Percentiles rank a stretch among this genome's conserved stretches.
Evolutionary conservation across 2,113 vertebrate species (phyloP).

Genomic region (Phalacrocorax carbo): DNA sequence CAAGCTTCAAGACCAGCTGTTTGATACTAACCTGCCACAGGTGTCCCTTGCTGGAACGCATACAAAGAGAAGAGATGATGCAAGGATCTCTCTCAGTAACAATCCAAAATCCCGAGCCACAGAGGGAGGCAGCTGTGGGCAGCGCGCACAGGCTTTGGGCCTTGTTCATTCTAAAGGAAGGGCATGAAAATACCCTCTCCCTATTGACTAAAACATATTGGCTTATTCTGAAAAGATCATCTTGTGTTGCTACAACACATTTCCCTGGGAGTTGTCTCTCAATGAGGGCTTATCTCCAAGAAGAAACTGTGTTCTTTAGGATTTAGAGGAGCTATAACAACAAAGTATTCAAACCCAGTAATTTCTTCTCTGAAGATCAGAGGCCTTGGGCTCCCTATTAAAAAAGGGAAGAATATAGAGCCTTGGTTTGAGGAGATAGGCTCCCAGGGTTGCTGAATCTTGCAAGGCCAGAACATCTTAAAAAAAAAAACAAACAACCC

Average conservation of each 20-base stretch:
- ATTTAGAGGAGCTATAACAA: not conserved
- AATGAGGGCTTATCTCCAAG: not conserved
- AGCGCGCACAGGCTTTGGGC: not conserved
- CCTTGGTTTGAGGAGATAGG: not conserved
- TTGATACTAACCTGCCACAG: not conserved
- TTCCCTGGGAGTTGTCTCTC: not conserved
- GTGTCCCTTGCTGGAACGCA: not conserved
- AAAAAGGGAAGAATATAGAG: not conserved
- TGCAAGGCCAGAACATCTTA: not conserved
- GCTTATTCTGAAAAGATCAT: not conserved
- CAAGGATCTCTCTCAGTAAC: not conserved
- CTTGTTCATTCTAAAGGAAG: not conserved
- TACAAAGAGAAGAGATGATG: not conserved
- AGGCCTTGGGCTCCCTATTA: not conserved
- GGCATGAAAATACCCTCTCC: not conserved
- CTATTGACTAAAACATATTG: not conserved
- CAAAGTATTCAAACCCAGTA: not conserved
- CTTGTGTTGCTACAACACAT: not conserved
- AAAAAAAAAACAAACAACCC: not conserved
- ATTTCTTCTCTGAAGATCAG: not conserved
- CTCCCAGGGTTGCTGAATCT: not conserved
- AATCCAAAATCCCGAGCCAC: not conserved
- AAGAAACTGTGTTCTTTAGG: not conserved
- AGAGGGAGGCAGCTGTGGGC: not conserved
- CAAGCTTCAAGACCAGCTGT: not conserved